These are phyloP conservation scores for Monochamus saltuarius DNA, from an alignment of 1,140 invertebrate species.

Conservation along the genomic window DNA sequence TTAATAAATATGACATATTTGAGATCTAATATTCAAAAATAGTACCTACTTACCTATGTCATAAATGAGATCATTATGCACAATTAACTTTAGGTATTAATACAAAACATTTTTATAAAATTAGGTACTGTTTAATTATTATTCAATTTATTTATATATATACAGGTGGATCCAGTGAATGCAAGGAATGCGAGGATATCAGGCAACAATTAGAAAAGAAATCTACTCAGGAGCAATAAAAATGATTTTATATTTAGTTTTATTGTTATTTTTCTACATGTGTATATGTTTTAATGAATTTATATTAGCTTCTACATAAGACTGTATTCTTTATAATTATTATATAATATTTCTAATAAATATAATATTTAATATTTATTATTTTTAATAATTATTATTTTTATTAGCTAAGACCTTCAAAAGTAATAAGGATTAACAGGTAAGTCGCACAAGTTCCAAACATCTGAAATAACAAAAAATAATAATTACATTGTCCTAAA, in stretches of 20 bases:
- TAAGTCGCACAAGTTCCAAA: slow-evolving; percentile 6
- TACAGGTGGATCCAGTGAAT: slow-evolving; percentile 3
- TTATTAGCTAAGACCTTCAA: not conserved
- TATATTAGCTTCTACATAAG: not conserved
- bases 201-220: slow-evolving; percentile 5
- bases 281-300: not conserved
- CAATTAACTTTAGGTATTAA: too few relatives aligned
- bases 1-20: too few relatives aligned
- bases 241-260: not conserved
- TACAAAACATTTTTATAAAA: too few relatives aligned
- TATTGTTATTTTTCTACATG: not conserved
- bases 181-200: slow-evolving; percentile 10
- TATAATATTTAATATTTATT: slow-evolving; percentile 5
- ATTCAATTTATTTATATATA: too few relatives aligned
- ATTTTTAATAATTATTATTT: not conserved
- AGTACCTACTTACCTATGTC: too few relatives aligned
- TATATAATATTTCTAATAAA: not conserved
- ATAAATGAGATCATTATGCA: too few relatives aligned
- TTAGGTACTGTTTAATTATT: too few relatives aligned
- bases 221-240: not conserved
- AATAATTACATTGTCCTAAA: too few relatives aligned
- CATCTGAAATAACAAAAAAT: slow-evolving; percentile 3
- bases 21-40: too few relatives aligned
- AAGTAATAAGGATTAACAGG: not conserved
- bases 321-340: slow-evolving; percentile 10